phyloP scores from a whole-genome alignment of 2,888 invertebrate species.

The Trilocha varians region DNA sequence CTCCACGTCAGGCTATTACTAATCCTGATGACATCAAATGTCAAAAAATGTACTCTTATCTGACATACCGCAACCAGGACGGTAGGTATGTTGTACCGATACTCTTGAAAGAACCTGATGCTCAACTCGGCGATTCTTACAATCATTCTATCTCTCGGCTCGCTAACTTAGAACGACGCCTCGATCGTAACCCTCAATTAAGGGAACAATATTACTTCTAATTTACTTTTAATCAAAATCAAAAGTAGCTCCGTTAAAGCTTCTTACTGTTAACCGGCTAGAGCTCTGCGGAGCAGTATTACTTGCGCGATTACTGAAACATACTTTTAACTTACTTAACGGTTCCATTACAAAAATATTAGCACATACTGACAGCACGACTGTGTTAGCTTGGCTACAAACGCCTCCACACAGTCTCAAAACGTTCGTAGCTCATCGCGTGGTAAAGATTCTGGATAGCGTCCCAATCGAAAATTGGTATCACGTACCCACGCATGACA shows the following conservation, averaged over 20 bases:
- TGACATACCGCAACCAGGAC: too few species aligned
- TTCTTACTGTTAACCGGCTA: background rate
- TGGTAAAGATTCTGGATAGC: background rate
- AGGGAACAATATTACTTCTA: background rate
- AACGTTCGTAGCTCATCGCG: constrained; percentile 1
- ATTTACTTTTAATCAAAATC: background rate
- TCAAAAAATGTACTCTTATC: too few species aligned
- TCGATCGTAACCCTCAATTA: too few species aligned
- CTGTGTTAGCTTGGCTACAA: background rate
- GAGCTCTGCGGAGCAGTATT: background rate
- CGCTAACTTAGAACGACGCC: too few species aligned
- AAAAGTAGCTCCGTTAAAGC: constrained; percentile 2
- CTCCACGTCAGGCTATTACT: too few species aligned
- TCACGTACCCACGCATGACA: constrained; percentile 1
- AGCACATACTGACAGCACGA: background rate
- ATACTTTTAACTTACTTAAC: background rate
- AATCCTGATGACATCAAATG: too few species aligned
- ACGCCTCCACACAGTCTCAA: background rate
- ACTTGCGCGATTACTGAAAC: background rate
- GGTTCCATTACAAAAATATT: background rate
- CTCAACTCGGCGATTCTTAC: too few species aligned
- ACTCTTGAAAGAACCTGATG: too few species aligned
- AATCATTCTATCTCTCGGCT: too few species aligned
- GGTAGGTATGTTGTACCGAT: too few species aligned
- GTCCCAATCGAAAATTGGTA: background rate